Conservation (phyloP, 2,888 invertebrate genomes). For the Mythimna loreyi region DNA sequence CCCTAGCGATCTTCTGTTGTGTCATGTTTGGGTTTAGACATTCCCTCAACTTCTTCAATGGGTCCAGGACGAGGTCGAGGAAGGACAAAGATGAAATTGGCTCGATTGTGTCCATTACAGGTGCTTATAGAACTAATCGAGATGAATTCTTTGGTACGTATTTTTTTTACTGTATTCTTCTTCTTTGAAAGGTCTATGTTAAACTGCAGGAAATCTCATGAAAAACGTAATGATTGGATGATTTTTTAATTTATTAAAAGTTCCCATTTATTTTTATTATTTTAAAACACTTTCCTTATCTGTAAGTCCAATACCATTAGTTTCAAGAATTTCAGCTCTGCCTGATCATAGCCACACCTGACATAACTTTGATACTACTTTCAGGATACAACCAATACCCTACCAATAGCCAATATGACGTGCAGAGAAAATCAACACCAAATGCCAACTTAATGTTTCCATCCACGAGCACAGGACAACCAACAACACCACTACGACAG, state of each 20-base stretch:
- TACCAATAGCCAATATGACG: too few relatives aligned
- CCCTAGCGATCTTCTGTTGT: constrained; percentile 65
- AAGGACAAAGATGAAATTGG: constrained; percentile 68
- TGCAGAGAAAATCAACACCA: constrained; percentile 72
- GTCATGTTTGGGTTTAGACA: constrained; percentile 82
- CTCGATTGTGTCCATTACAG: constrained; percentile 71
- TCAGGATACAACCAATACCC: constrained; percentile 67
- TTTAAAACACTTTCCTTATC: not conserved
- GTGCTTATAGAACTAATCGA: constrained; percentile 80
- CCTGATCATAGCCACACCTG: too few relatives aligned
- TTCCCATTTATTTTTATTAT: not conserved
- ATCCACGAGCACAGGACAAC: constrained; percentile 60
- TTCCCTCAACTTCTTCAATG: constrained; percentile 74
- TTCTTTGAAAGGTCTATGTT: not conserved
- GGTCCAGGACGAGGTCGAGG: constrained; percentile 42
- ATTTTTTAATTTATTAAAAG: not conserved
- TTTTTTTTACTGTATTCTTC: not conserved
- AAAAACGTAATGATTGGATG: not conserved
- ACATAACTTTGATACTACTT: constrained; percentile 47
- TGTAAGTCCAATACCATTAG: not conserved
- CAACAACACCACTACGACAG: constrained; percentile 59
- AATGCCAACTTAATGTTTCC: constrained; percentile 63
- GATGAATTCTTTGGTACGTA: constrained; percentile 81
- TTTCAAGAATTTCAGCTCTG: not conserved
- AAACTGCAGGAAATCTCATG: not conserved